Evolutionary conservation across 2,888 invertebrate species (phyloP).

Genomic region (Nomada lathburiana): DNA sequence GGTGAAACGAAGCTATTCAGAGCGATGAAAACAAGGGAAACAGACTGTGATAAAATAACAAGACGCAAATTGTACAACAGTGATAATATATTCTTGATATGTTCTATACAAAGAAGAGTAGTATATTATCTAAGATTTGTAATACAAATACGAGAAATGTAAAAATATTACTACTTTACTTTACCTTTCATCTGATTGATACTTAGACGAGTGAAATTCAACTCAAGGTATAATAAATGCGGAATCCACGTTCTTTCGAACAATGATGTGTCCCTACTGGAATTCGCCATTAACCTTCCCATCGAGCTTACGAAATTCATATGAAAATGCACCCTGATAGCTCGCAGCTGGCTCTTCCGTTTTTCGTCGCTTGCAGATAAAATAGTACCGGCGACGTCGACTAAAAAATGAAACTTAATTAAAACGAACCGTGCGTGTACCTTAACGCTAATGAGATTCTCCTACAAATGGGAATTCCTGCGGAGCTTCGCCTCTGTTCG

Average conservation of each 20-base stretch:
- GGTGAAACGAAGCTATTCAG: too few relatives aligned
- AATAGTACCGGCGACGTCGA: conserved; percentile 33
- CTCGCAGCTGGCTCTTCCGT: neutral
- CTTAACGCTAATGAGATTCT: conserved; percentile 61
- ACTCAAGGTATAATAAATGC: too few relatives aligned
- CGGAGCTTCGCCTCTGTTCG: conserved; percentile 16
- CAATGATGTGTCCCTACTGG: neutral
- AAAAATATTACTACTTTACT: too few relatives aligned
- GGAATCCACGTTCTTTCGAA: neutral
- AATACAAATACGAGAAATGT: too few relatives aligned
- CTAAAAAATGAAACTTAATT: conserved; percentile 49
- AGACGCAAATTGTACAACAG: too few relatives aligned
- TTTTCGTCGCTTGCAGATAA: conserved; percentile 12
- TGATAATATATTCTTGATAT: too few relatives aligned
- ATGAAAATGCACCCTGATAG: neutral
- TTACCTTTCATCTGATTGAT: too few relatives aligned
- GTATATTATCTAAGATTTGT: too few relatives aligned
- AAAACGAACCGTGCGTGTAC: conserved; percentile 51
- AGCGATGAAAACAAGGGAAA: too few relatives aligned
- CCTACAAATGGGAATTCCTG: conserved; percentile 3
- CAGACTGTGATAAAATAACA: too few relatives aligned
- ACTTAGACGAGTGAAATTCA: too few relatives aligned
- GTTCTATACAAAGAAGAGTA: too few relatives aligned
- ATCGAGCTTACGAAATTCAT: conserved; percentile 7
- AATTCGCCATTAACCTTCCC: conserved; percentile 3